Percentiles rank a stretch among this genome's conserved stretches.
These are phyloP conservation scores for Morone saxatilis DNA, from an alignment of 2,113 vertebrate genomes.

Conservation along the genomic window DNA sequence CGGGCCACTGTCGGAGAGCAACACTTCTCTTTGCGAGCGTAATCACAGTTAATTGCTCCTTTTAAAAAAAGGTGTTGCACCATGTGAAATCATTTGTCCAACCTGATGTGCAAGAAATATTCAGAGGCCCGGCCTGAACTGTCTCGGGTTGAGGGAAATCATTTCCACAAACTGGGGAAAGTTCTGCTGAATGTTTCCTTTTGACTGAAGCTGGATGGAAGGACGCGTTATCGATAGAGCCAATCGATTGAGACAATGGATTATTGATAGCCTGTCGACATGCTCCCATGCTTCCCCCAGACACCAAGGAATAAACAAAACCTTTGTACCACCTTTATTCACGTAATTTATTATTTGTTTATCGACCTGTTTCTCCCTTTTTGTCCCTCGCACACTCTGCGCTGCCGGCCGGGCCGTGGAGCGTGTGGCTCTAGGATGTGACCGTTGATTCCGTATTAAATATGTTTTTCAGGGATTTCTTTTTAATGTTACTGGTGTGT, in stretches of 20 bases:
- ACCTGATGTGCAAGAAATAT: conserved; percentile 67
- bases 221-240: conserved; percentile 51
- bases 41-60: conserved; percentile 84
- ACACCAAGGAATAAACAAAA: conserved; percentile 60
- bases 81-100: conserved; percentile 76
- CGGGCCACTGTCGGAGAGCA: conserved; percentile 72
- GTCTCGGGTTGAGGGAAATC: conserved; percentile 46
- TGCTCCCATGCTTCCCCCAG: conserved; percentile 20
- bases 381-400: neutral
- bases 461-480: neutral
- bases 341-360: conserved; percentile 49
- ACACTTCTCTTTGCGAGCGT: conserved; percentile 75
- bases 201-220: conserved; percentile 26
- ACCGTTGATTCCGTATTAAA: neutral
- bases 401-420: neutral
- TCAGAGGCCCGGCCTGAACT: conserved; percentile 45
- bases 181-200: conserved; percentile 30
- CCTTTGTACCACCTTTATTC: conserved; percentile 45
- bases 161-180: conserved; percentile 28
- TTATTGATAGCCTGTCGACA: conserved; percentile 62
- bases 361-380: conserved; percentile 43
- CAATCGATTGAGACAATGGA: conserved; percentile 64
- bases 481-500: neutral
- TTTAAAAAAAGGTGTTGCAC: conserved; percentile 79
- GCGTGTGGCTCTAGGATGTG: neutral